Base-by-base conservation (phyloP, 2,797 vertebrate genomes). In the Melanotaenia parkinsoni region DNA sequence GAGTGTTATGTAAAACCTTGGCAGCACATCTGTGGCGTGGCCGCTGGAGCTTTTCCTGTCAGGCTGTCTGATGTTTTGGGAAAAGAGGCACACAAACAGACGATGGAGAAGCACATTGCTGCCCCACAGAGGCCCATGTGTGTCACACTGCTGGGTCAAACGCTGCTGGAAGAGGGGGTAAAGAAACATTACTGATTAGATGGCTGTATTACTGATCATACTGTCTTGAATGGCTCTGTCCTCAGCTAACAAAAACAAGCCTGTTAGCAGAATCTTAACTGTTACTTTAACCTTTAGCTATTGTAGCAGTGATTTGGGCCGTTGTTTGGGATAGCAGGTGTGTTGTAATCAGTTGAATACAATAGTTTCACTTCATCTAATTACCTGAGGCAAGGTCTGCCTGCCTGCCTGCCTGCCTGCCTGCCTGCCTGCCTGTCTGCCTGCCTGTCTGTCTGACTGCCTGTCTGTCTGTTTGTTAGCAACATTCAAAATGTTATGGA, bases 1-100 rank as follows among this genome's bases (percentile, higher is more conserved):
- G 45, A 53, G 63, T 54, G 81, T 88, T 88, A 81, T 53, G 58
- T 82, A 86, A 90, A 65, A 7, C 58, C 58, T 68, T 85, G 85
- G 84, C 83, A 77, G 74, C 56, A 47, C 62, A 70, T 77, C 65
- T 81, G 83, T 71, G 74, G 74, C 22, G 38, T 35, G 51, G 80
- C 81, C 68, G 56, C 70, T 16, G 58, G 81, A 63, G 72, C 63
- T 73, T 85, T 89, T 85, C 70, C 75, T 78, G 57, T 75, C 45
- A 66, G 66, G 53, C 40, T 8, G 67, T 59, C 67, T 56, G 68
- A 71, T 64, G 50, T 70, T 77, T 83, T 77, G 74, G 70, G 38
- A 74, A 74, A 62, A 79, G 51, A 85, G 61, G 60, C 62, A 50
- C 33, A 76, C 62, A 47, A 81, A 74, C 83, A 82, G 64, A 82